Evolutionary conservation across 2,113 vertebrate genomes (phyloP), one percentile per base, ranked within the genome.

Genomic region (Thamnophis sirtalis): DNA sequence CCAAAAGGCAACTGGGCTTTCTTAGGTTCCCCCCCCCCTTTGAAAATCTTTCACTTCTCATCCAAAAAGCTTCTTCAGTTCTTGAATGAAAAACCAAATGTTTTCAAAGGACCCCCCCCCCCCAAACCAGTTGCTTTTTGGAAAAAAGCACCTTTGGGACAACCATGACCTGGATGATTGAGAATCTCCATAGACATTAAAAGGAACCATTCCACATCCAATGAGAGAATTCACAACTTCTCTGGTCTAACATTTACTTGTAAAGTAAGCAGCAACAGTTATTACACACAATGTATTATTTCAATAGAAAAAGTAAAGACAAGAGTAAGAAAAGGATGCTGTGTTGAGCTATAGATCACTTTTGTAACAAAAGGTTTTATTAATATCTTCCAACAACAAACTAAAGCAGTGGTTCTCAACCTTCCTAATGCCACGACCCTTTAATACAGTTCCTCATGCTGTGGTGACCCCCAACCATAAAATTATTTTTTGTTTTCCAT

Each of bases 331-430:
- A 92, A 87, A 96, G 92, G 80, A 95, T 96, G 88, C 87, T 95
- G 90, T 84, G 73, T 93, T 94, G 60, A 91, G 87, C 93, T 91
- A 90, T 87, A 94, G 93, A 95, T 93, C 95, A 96, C 91, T 92
- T 94, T 56, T 50, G 93, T 95, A 90, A 95, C 94, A 96, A 96
- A 97, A 50, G 92, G 90, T 94, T 90, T 26, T 94, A 94, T 88
- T 93, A 97, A 89, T 91, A 94, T 95, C 88, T 95, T 80, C 88
- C n/a, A 56, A 93, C 88, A 90, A 94, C 33, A 86, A 86, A 93
- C 54, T 92, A 43, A 43, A 43, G 43, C 43, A 43, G 43, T 43
- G 43, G 43, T 1, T 43, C 43, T 43, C 43, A 43, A 43, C 43
- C 43, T 43, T 43, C 43, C 43, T 43, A 43, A 43, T 43, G 43